Conservation (phyloP, 2,888 invertebrate species). For the Thecophora atra region DNA sequence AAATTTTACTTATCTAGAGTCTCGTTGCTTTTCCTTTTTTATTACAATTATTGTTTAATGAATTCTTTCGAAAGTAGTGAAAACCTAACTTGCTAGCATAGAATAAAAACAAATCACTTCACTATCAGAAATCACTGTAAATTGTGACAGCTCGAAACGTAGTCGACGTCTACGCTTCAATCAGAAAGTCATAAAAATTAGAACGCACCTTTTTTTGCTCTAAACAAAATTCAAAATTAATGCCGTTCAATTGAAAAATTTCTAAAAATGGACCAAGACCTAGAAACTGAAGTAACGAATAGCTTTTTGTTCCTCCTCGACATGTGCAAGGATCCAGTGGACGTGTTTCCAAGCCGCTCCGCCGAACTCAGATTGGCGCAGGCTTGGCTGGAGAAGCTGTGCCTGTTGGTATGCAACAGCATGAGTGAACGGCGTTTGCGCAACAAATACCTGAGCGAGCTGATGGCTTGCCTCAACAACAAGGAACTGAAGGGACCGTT, state of each 20-base stretch:
- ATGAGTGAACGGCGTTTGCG: constrained; percentile 52
- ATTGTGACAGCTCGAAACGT: no score
- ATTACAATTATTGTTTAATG: no score
- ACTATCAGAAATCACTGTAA: no score
- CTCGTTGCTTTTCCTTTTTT: neutral
- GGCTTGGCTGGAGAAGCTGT: constrained; percentile 54
- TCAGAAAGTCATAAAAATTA: no score
- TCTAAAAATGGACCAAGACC: constrained; percentile 41
- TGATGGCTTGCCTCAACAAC: constrained; percentile 53
- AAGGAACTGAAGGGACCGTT: constrained; percentile 53
- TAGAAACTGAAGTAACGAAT: constrained; percentile 42
- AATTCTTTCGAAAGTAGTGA: no score
- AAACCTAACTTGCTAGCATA: no score
- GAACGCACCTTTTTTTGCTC: neutral
- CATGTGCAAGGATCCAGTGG: constrained; percentile 46
- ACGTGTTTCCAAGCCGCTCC: constrained; percentile 46
- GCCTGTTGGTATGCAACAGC: constrained; percentile 46
- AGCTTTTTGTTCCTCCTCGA: constrained; percentile 54
- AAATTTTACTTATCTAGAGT: no score
- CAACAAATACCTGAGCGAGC: constrained; percentile 54
- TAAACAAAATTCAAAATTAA: constrained; percentile 37
- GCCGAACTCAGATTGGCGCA: constrained; percentile 46
- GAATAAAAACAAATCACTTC: no score
- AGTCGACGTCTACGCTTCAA: no score
- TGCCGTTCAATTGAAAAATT: constrained; percentile 40